Percentiles rank a stretch among this genome's conserved stretches.
Conservation (phyloP, 2,113 vertebrate genomes). For the Bungarus multicinctus region DNA sequence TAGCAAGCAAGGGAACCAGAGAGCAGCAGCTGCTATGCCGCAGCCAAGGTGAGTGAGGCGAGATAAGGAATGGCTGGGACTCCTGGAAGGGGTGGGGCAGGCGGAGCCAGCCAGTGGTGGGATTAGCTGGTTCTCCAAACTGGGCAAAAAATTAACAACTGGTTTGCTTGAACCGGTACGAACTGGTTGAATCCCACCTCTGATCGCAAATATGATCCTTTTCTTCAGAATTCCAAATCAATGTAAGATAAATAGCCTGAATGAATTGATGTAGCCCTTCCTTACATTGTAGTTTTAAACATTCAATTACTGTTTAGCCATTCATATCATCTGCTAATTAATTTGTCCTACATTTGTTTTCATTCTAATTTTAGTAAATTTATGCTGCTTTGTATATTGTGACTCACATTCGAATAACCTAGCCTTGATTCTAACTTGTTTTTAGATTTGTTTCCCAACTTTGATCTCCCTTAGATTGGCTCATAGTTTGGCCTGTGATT, state of each 20-base stretch:
- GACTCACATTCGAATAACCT: constrained; percentile 26
- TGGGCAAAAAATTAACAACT: no score
- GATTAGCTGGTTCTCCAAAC: no score
- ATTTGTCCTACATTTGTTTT: neutral
- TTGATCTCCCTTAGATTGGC: neutral
- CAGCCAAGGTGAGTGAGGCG: no score
- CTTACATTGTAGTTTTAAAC: neutral
- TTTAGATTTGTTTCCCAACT: neutral
- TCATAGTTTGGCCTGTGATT: neutral
- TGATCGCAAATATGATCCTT: neutral
- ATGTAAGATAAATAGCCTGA: neutral
- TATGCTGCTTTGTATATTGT: constrained; percentile 24
- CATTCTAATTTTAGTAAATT: neutral
- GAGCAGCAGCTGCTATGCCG: no score
- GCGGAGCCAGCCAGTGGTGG: no score
- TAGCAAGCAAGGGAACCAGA: no score
- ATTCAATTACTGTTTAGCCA: constrained; percentile 11
- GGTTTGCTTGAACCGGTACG: no score
- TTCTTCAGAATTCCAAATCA: neutral
- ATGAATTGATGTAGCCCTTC: neutral
- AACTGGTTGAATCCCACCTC: no score
- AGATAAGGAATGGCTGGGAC: no score
- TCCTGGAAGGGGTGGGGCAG: no score
- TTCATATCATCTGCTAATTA: neutral
- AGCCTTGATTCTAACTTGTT: neutral